Evolutionary conservation across 2,888 invertebrate genomes (phyloP), one percentile per base, ranked within the genome.

Genomic region (Arctia plantaginis): DNA sequence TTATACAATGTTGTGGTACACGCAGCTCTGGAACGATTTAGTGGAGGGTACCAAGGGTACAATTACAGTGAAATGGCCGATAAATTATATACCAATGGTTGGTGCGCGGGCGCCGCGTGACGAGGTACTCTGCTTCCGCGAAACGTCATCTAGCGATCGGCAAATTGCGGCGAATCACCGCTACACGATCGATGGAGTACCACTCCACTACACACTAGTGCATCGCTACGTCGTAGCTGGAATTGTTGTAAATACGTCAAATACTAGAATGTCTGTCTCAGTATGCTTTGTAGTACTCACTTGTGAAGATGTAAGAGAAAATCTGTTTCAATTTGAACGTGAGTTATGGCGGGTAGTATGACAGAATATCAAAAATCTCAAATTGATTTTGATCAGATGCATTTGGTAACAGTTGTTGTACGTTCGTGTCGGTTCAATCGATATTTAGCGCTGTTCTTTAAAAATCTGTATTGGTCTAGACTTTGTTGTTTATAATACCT

Each of bases 1-100:
- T 76, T 73, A 82, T 82, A 88, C 85, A 87, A 85, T 86, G 88
- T 87, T 84, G 81, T 84, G 68, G 76, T 81, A 77, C 84, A 85
- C 80, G 82, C 83, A 81, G 82, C 74, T 79, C 77, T 77, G 67
- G 82, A 85, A 85, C 76, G 90, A 90, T 92, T 92, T 90, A 91
- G 87, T 80, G 74, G 84, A 88, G 90, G 91, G 91, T 90, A 90
- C 90, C 83, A 87, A 91, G 89, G 90, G 91, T 93, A 88, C 93
- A 93, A 94, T 94, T 93, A 93, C 93, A 85, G 87, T 79, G 90
- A 93, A 93, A 94, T 94, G 86, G 88, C 85, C 88, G 82, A 90
- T 90, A 90, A 88, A 90, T 90, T 89, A 89, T 86, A 83, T 77
- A 77, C 81, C 78, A 82, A 83, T 89, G 87, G 85, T 80, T 83